These are phyloP conservation scores for Gadopsis bispinosus DNA, from an alignment of 2,797 vertebrate species.

Conservation along the genomic window DNA sequence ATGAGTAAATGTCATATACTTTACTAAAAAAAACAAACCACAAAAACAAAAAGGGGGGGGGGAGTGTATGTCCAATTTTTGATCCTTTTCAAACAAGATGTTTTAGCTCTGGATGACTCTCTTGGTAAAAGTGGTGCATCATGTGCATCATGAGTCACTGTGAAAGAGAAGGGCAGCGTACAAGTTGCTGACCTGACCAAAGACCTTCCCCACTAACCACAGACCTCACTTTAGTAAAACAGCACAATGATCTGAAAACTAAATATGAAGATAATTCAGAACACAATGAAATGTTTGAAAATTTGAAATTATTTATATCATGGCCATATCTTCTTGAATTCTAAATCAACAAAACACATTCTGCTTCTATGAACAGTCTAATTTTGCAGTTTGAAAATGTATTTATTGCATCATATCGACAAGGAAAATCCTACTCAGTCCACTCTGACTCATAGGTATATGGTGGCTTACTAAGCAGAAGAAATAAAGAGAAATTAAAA, in stretches of 20 bases:
- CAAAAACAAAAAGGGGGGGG: constrained; percentile 22
- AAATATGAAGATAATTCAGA: background rate
- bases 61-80: constrained; percentile 49
- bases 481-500: constrained; percentile 62
- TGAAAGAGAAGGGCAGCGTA: constrained; percentile 49
- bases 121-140: constrained; percentile 81
- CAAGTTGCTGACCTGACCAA: constrained; percentile 69
- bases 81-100: constrained; percentile 53
- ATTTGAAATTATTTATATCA: background rate
- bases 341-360: constrained; percentile 14
- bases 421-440: constrained; percentile 45
- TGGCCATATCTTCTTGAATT: constrained; percentile 5
- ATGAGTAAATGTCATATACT: constrained; percentile 38
- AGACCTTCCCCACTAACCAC: constrained; percentile 49
- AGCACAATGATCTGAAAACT: constrained; percentile 16
- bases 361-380: constrained; percentile 1
- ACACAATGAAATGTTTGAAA: background rate
- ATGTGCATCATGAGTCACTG: constrained; percentile 84
- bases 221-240: constrained; percentile 36
- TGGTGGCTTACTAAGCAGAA: constrained; percentile 39
- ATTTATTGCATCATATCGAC: constrained; percentile 26
- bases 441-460: constrained; percentile 61
- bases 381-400: constrained; percentile 29
- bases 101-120: constrained; percentile 82
- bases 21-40: constrained; percentile 12